phyloP scores from a whole-genome alignment of 2,113 vertebrate species.

The Sylvia atricapilla region DNA sequence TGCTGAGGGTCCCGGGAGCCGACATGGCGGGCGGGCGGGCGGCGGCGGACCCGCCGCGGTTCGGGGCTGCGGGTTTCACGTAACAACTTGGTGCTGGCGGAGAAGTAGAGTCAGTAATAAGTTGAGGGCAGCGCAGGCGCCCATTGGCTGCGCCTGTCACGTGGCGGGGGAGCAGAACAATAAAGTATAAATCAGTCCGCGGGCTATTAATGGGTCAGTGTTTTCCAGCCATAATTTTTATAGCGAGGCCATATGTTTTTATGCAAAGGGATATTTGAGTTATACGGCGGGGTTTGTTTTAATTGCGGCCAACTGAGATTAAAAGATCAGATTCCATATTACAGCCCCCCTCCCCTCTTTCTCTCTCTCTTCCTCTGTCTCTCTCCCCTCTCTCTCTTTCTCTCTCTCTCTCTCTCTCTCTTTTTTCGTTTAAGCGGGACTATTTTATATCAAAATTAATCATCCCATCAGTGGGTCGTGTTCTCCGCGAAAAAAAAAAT shows the following conservation, averaged over 20 bases:
- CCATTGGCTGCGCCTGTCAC: constrained; percentile 86
- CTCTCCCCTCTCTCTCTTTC: fast-evolving
- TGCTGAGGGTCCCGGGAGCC: constrained; percentile 92
- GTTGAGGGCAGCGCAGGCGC: constrained; percentile 80
- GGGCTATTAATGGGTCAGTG: constrained; percentile 93
- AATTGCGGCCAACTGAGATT: constrained; percentile 81
- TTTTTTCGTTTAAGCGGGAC: constrained; percentile 67
- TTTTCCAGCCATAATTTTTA: constrained; percentile 95
- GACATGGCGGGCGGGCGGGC: constrained; percentile 79
- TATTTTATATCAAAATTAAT: constrained; percentile 85
- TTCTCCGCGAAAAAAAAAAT: constrained; percentile 26
- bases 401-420: not conserved
- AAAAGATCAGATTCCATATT: constrained; percentile 73
- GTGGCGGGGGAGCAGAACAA: constrained; percentile 92
- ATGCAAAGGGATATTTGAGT: constrained; percentile 89
- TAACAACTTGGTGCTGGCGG: constrained; percentile 92
- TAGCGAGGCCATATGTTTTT: constrained; percentile 89
- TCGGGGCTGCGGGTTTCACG: constrained; percentile 96
- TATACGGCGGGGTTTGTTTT: constrained; percentile 83
- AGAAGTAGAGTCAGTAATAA: constrained; percentile 95
- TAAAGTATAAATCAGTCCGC: constrained; percentile 99
- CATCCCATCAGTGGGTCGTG: constrained; percentile 75
- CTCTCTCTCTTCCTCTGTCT: not conserved
- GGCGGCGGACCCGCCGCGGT: constrained; percentile 84
- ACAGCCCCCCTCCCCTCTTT: not conserved